A percentile compares a stretch with the other conserved stretches of the same genome.
These are phyloP conservation scores for Atethmia centrago DNA, from an alignment of 2,888 invertebrate species.

Conservation along the genomic window DNA sequence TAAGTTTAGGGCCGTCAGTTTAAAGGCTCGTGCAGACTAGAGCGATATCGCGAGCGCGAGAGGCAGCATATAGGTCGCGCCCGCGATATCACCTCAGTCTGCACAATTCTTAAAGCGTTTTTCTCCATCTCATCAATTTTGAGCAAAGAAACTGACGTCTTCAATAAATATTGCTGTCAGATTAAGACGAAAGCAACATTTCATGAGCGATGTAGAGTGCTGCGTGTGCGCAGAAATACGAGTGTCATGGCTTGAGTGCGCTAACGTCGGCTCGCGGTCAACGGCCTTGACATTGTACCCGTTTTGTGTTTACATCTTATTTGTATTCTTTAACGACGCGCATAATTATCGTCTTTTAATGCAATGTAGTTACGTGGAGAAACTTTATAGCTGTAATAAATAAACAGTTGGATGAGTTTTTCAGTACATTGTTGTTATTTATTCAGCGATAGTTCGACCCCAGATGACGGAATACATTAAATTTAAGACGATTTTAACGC, in stretches of 20 bases:
- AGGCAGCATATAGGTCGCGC: no score
- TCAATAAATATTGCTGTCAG: conserved; percentile 53
- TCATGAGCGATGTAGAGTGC: conserved; percentile 42
- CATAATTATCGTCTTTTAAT: conserved; percentile 75
- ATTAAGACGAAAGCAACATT: conserved; percentile 51
- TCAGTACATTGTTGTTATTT: conserved; percentile 53
- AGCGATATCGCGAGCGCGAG: no score
- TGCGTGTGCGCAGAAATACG: conserved; percentile 62
- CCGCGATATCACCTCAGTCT: no score
- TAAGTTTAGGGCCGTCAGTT: conserved; percentile 6
- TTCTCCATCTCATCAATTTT: conserved; percentile 30
- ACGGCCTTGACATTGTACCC: conserved; percentile 86
- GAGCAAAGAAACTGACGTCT: conserved; percentile 33
- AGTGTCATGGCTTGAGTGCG: conserved; percentile 56
- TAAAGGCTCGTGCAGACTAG: no score
- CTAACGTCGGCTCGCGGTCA: conserved; percentile 77
- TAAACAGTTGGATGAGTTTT: conserved; percentile 58
- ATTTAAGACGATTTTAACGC: conserved; percentile 55
- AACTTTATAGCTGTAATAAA: conserved; percentile 69
- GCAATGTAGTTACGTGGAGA: conserved; percentile 72
- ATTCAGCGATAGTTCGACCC: conserved; percentile 61
- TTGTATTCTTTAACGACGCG: conserved; percentile 74
- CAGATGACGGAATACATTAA: conserved; percentile 53
- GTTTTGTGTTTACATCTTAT: conserved; percentile 78
- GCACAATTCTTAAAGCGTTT: no score